A percentile compares a stretch with the other conserved stretches of the same genome.
phyloP scores from a whole-genome alignment of 2,113 vertebrate species.

The Hylia prasina region DNA sequence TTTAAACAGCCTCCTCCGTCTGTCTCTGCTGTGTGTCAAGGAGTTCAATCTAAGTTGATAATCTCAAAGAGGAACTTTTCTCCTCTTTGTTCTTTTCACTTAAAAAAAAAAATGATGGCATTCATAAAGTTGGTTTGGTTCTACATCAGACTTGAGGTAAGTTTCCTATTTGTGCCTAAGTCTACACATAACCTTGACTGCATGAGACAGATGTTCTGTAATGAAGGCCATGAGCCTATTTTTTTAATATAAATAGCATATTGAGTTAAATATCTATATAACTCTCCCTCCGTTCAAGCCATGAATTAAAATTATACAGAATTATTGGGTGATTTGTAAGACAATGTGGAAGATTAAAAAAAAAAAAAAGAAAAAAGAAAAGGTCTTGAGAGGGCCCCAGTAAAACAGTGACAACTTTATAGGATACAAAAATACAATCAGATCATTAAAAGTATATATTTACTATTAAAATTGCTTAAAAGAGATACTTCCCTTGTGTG shows the following conservation, averaged over 20 bases:
- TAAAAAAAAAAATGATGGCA: background rate
- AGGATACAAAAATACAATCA: background rate
- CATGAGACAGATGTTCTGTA: slow-evolving; percentile 21
- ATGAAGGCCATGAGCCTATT: background rate
- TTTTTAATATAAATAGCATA: background rate
- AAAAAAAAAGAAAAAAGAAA: background rate
- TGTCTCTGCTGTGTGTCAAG: background rate
- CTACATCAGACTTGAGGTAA: background rate
- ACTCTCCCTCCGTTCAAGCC: background rate
- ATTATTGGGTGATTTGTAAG: background rate
- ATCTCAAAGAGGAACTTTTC: background rate
- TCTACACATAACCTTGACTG: background rate
- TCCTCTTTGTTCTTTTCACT: slow-evolving; percentile 2
- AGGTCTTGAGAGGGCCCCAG: background rate
- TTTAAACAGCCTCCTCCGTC: background rate
- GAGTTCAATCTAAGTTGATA: background rate
- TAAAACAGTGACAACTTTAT: background rate
- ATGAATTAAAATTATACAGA: background rate
- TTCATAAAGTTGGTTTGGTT: background rate
- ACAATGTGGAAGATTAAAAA: background rate
- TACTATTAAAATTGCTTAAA: background rate
- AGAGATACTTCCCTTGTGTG: background rate
- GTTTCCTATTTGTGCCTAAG: background rate
- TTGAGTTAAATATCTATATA: background rate
- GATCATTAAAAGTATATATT: background rate